Evolutionary conservation across 1,140 invertebrate genomes (phyloP).

Genomic region (Meloidogyne exigua): DNA sequence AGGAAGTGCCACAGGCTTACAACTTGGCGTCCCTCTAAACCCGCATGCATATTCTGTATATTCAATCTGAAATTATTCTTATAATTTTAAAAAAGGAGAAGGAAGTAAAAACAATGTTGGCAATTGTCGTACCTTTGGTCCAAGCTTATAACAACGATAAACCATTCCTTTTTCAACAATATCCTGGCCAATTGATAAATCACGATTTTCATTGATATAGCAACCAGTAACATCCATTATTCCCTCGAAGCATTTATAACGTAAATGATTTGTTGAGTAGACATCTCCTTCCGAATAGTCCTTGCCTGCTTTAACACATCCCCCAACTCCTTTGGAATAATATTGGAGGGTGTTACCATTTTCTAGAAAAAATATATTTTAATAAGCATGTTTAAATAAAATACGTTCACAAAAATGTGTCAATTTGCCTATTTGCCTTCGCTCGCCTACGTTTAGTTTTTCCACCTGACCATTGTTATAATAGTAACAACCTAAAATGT

Average conservation of each 20-base stretch:
- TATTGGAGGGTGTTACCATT: constrained; percentile 43
- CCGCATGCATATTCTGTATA: constrained; percentile 49
- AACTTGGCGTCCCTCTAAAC: constrained; percentile 39
- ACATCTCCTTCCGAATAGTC: constrained; percentile 51
- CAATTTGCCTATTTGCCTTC: constrained; percentile 40
- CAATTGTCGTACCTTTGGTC: constrained; percentile 18
- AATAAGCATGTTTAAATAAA: constrained; percentile 12
- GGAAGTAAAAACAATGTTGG: not conserved
- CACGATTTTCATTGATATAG: constrained; percentile 44
- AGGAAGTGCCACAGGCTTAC: constrained; percentile 42
- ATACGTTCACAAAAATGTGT: constrained; percentile 45
- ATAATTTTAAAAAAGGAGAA: not conserved
- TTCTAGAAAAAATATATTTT: not conserved
- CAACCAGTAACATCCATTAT: constrained; percentile 34
- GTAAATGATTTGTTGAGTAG: constrained; percentile 50
- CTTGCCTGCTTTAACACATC: constrained; percentile 43
- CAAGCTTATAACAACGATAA: constrained; percentile 46
- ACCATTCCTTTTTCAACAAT: constrained; percentile 45
- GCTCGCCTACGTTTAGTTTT: constrained; percentile 35
- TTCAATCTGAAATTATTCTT: constrained; percentile 29
- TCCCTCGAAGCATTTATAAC: constrained; percentile 40
- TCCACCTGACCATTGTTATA: constrained; percentile 25
- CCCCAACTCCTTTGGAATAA: constrained; percentile 23
- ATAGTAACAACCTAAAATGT: constrained; percentile 38
- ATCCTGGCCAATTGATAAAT: constrained; percentile 46